Evolutionary conservation across 1,140 invertebrate species (phyloP).

Genomic region (Heliconius congener): DNA sequence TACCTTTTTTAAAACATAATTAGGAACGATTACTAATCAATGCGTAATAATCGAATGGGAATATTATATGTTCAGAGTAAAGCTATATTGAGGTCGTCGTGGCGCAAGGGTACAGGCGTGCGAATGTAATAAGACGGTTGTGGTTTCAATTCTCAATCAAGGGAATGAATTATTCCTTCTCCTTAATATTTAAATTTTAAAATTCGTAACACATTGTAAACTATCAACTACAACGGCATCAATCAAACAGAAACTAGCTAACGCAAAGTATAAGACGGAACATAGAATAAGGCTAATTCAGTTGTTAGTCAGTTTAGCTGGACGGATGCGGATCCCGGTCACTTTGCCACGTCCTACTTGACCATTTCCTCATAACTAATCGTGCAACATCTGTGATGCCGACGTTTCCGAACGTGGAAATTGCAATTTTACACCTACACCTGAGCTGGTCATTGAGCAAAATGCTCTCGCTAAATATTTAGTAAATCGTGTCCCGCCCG

Average conservation of each 20-base stretch:
- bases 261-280: slow-evolving; percentile 34
- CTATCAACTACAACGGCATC: background rate
- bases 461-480: slow-evolving; percentile 20
- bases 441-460: slow-evolving; percentile 26
- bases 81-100: no score
- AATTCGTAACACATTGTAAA: background rate
- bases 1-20: no score
- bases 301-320: slow-evolving; percentile 42
- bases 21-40: no score
- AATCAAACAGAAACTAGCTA: slow-evolving; percentile 14
- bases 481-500: background rate
- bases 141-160: no score
- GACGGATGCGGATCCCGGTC: slow-evolving; percentile 48
- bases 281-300: slow-evolving; percentile 40
- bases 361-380: slow-evolving; percentile 49
- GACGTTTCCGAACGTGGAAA: slow-evolving; percentile 46
- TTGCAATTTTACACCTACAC: slow-evolving; percentile 49
- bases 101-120: no score
- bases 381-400: slow-evolving; percentile 46
- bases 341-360: slow-evolving; percentile 52
- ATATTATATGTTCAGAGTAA: no score
- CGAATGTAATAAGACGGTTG: no score
- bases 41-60: no score
- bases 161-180: no score
- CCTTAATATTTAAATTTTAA: background rate